A percentile compares a stretch with the other conserved stretches of the same genome.
Conservation (phyloP, 2,888 invertebrate species). For the Athrips mouffetella region DNA sequence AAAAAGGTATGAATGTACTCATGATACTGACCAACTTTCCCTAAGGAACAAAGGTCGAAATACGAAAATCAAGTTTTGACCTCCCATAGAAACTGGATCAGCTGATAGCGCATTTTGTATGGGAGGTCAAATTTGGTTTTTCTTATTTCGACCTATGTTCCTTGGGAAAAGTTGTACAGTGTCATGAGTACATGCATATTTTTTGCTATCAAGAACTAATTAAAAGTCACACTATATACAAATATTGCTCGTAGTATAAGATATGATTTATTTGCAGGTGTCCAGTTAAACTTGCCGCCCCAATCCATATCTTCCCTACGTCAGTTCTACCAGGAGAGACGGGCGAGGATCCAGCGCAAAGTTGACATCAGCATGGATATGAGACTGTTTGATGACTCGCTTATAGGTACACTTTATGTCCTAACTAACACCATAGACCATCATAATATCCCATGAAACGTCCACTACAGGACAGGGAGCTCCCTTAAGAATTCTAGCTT, state of each 20-base stretch:
- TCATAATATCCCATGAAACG: too few species aligned
- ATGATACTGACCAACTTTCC: neutral
- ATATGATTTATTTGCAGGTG: conserved; percentile 30
- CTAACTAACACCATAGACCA: neutral
- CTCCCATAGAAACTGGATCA: too few species aligned
- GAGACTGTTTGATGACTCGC: conserved; percentile 48
- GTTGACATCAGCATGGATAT: conserved; percentile 51
- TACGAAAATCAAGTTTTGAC: too few species aligned
- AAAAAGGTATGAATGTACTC: neutral
- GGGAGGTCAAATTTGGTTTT: too few species aligned
- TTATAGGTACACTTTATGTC: conserved; percentile 32
- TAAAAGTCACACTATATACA: neutral
- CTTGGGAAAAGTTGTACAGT: too few species aligned
- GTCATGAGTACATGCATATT: too few species aligned
- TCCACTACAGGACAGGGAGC: too few species aligned
- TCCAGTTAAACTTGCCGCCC: conserved; percentile 43
- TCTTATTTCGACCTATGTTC: too few species aligned
- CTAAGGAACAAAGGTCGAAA: neutral
- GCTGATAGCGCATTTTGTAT: too few species aligned
- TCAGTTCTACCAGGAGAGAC: conserved; percentile 48
- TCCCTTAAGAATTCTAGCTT: too few species aligned
- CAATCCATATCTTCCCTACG: conserved; percentile 44
- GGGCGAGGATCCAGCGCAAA: conserved; percentile 35
- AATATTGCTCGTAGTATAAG: neutral
- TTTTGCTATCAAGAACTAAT: too few species aligned